Percentiles rank a stretch among this genome's conserved stretches.
Evolutionary conservation across 2,888 invertebrate species (phyloP).

Genomic region (Cosmia trapezina): DNA sequence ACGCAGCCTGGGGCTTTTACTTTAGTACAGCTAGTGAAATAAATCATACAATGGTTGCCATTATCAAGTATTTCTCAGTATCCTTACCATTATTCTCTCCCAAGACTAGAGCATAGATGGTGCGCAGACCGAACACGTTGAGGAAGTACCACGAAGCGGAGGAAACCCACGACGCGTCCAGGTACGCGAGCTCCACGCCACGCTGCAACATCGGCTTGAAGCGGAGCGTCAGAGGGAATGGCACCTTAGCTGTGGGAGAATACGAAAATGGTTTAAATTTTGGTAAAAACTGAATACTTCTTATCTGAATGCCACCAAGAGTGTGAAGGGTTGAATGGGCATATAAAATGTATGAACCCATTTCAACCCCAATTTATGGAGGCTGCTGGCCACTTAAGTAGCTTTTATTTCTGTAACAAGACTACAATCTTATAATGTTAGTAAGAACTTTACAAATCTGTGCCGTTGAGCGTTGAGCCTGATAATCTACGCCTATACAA

Average conservation of each 20-base stretch:
- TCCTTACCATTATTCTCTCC: slow-evolving; percentile 97
- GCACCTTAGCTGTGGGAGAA: slow-evolving; percentile 95
- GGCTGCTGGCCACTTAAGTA: background rate
- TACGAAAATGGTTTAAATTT: background rate
- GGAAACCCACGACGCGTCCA: slow-evolving; percentile 99
- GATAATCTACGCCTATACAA: background rate
- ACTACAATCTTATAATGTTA: background rate
- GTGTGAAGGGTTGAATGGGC: background rate
- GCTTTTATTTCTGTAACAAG: background rate
- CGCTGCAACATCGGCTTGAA: slow-evolving; percentile 99
- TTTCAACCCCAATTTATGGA: no score
- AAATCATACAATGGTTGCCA: no score
- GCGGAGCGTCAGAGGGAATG: slow-evolving; percentile 98
- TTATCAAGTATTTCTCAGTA: no score
- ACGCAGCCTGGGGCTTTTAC: no score
- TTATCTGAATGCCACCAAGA: background rate
- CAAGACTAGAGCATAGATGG: slow-evolving; percentile 98
- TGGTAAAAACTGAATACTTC: background rate
- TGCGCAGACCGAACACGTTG: slow-evolving; percentile 99
- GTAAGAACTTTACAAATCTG: background rate
- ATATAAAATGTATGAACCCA: background rate
- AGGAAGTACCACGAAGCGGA: slow-evolving; percentile 99
- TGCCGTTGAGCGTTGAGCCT: background rate
- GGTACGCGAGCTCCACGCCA: slow-evolving; percentile 97
- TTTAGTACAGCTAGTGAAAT: no score